Evolutionary conservation across 2,113 vertebrate genomes (phyloP), one percentile per base, ranked within the genome.

Genomic region (Phyllopteryx taeniolatus): DNA sequence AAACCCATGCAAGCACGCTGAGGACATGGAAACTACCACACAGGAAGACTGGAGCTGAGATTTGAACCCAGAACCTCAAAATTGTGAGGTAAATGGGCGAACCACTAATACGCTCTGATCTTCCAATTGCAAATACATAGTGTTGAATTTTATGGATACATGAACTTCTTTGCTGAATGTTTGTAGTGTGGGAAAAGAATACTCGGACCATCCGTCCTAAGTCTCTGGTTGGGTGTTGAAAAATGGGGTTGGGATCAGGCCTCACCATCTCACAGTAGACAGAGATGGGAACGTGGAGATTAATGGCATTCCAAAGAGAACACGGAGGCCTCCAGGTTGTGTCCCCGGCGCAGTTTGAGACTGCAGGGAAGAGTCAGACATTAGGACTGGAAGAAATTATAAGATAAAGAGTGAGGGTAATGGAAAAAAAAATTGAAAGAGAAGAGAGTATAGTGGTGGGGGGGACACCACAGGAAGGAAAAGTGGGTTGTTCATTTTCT

Each of bases 251-350:
- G 27, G 68, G 64, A 81, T 69, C 19, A 35, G 9, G 74, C 85
- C 82, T 89, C 89, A 92, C 93, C 90, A 93, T 92, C 91, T 93
- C 91, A 91, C 90, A 86, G 71, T 70, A 68, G 86, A 72, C 65
- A 12, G 83, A 79, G 79, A 88, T 79, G 83, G 83, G 85, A 86
- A 86, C 73, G 76, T 68, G 47, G 78, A 78, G 76, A 90, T 89
- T 88, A 89, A 87, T 90, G 84, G 73, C 72, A 73, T 87, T 88
- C 77, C 79, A 79, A 73, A 66, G 74, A 44, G 78, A 79, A 79
- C 71, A 80, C 71, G 75, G 63, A 71, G 83, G 86, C 82, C 84
- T 88, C 74, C 78, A 83, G 83, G 83, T 89, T 90, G 78, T 78
- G 82, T 87, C 85, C 78, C 79, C 67, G 75, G 84, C 86, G 77